A percentile compares a stretch with the other conserved stretches of the same genome.
phyloP scores from a whole-genome alignment of 2,888 invertebrate genomes.

The Cryptus armator region DNA sequence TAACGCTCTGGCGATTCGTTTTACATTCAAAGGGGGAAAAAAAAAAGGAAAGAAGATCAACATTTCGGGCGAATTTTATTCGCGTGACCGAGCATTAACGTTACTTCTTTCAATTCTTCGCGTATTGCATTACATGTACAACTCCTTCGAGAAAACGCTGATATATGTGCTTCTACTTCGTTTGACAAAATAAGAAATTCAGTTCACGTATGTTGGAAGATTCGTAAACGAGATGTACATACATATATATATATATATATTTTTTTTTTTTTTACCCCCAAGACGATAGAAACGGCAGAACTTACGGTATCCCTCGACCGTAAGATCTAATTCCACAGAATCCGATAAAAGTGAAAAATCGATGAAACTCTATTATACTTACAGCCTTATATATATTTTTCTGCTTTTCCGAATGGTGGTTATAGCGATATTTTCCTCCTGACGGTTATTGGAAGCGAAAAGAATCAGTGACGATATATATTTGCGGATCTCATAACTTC shows the following conservation, averaged over 20 bases:
- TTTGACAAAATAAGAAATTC: constrained; percentile 47
- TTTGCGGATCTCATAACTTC: neutral
- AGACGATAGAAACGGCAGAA: neutral
- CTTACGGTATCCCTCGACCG: constrained; percentile 13
- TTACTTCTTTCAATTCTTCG: neutral
- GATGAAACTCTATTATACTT: constrained; percentile 39
- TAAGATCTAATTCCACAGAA: constrained; percentile 37
- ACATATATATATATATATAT: neutral
- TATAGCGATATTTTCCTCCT: neutral
- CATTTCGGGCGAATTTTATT: neutral
- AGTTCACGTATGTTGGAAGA: constrained; percentile 33
- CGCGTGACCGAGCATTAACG: neutral
- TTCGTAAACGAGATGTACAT: constrained; percentile 26
- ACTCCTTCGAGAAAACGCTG: neutral
- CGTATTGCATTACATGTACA: neutral
- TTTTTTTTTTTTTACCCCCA: neutral
- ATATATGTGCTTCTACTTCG: constrained; percentile 7
- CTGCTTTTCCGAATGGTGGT: neutral
- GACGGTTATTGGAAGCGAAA: neutral
- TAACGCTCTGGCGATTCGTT: no score
- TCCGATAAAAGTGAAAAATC: constrained; percentile 31
- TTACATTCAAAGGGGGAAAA: neutral
- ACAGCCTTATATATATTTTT: constrained; percentile 4
- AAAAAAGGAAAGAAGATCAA: neutral
- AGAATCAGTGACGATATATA: constrained; percentile 4